Conservation (phyloP, 2,113 vertebrate genomes). For the Manacus vitellinus region DNA sequence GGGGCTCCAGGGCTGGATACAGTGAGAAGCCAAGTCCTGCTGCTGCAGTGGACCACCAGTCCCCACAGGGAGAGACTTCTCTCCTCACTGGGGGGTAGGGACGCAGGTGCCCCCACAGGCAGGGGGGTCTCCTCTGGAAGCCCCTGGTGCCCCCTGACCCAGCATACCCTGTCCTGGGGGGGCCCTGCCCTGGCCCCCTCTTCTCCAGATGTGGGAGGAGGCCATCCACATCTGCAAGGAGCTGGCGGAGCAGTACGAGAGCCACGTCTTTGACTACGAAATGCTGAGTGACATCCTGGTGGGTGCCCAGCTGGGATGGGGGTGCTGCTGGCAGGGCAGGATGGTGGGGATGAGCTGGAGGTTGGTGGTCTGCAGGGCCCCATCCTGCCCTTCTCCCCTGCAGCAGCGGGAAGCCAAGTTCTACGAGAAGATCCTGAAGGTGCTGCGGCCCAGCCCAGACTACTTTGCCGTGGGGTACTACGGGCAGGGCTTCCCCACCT, state of each 20-base stretch:
- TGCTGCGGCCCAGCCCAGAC: slow-evolving; percentile 61
- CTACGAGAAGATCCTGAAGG: slow-evolving; percentile 69
- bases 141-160: too few relatives aligned
- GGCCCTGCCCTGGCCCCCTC: neutral
- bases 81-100: neutral
- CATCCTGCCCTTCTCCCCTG: neutral
- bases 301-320: neutral
- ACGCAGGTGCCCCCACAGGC: neutral
- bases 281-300: slow-evolving; percentile 70
- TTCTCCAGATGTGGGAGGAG: slow-evolving; percentile 70
- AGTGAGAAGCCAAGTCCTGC: neutral
- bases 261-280: slow-evolving; percentile 51
- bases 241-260: slow-evolving; percentile 65
- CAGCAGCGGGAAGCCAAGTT: slow-evolving; percentile 61
- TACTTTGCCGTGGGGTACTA: slow-evolving; percentile 69
- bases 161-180: accelerated
- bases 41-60: neutral
- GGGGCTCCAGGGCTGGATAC: neutral
- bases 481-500: slow-evolving; percentile 64
- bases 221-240: slow-evolving; percentile 71
- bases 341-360: neutral
- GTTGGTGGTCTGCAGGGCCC: too few relatives aligned
- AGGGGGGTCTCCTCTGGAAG: neutral
- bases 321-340: neutral
- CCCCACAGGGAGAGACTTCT: neutral